A percentile compares a stretch with the other conserved stretches of the same genome.
phyloP scores from a whole-genome alignment of 1,140 invertebrate species.

The Leptinotarsa undecemlineata region DNA sequence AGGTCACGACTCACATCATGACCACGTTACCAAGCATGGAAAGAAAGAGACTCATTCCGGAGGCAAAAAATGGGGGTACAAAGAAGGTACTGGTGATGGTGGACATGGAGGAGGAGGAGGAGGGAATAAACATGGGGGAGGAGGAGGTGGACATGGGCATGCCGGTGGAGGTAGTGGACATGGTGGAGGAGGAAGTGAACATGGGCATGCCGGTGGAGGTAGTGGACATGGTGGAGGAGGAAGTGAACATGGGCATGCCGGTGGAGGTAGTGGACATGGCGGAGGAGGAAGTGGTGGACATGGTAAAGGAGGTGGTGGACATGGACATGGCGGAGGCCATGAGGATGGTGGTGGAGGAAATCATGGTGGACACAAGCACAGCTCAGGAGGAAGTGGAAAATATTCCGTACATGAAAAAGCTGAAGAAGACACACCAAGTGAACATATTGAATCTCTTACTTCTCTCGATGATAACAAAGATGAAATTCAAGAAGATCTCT shows the following conservation, averaged over 20 bases:
- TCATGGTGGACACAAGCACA: constrained; percentile 8
- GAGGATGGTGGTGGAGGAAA: constrained; percentile 10
- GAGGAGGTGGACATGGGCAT: constrained; percentile 16
- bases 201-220: not conserved
- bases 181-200: constrained; percentile 11
- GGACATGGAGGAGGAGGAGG: constrained; percentile 31
- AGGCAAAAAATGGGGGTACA: constrained; percentile 64
- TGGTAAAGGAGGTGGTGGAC: constrained; percentile 15
- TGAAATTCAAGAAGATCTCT: not conserved
- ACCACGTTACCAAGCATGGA: constrained; percentile 56
- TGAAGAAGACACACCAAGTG: not conserved
- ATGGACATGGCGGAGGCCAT: constrained; percentile 17
- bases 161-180: constrained; percentile 1
- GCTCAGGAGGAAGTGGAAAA: constrained; percentile 19
- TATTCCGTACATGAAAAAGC: constrained; percentile 26
- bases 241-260: constrained; percentile 4
- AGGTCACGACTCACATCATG: constrained; percentile 62
- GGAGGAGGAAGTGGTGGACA: constrained; percentile 3
- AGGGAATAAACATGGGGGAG: not conserved
- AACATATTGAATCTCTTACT: not conserved
- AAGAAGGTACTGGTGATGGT: constrained; percentile 45
- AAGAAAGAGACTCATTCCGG: constrained; percentile 58
- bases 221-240: constrained; percentile 15
- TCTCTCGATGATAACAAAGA: not conserved
- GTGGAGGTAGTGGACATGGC: constrained; percentile 20